Base-by-base conservation (phyloP, 2,113 vertebrate species). In the Peromyscus californicus region DNA sequence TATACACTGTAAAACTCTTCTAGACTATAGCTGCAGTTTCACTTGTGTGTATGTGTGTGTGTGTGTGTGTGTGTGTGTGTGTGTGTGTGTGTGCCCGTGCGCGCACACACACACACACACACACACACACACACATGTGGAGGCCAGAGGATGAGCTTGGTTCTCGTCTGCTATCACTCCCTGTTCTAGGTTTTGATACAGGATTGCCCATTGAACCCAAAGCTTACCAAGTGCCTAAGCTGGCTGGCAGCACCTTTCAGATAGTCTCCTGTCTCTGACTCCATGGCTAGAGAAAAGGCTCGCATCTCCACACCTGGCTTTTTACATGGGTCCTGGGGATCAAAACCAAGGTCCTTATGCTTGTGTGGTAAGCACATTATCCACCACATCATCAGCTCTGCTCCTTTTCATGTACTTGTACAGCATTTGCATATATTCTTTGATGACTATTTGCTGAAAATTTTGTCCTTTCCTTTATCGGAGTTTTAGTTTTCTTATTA, bases 91-190 rank as follows among this genome's bases (percentile, higher is more conserved):
- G 70, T 74, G 72, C 5, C 36, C 9, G 8, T 54, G 21, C 4
- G 3, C 1, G 2, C 33, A 7, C 15, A 1, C 45, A 7, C 17
- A 13, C n/a, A n/a, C n/a, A n/a, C n/a, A n/a, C n/a, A n/a, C n/a
- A n/a, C 75, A 57, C 54, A 59, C 13, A 8, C 12, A 21, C 33
- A 16, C 5, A 48, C 12, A 54, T 24, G 33, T 54, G 33, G 33
- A 88, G 67, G 67, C 1, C 45, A 88, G 45, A 54, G 67, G 11
- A n/a, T 70, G 13, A 54, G 21, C 3, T 51, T 70, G 21, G 45
- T 70, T 69, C 33, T 70, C 67, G n/a, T 48, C 84, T 85, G 33
- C 31, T 70, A 54, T n/a, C 85, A 88, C 33, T 51, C 33, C 54
- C 48, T 51, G 42, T 69, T 61, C 45, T 54, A 26, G 33, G 33